phyloP scores from a whole-genome alignment of 1,140 invertebrate species.

The Atopsyche davidsoni region DNA sequence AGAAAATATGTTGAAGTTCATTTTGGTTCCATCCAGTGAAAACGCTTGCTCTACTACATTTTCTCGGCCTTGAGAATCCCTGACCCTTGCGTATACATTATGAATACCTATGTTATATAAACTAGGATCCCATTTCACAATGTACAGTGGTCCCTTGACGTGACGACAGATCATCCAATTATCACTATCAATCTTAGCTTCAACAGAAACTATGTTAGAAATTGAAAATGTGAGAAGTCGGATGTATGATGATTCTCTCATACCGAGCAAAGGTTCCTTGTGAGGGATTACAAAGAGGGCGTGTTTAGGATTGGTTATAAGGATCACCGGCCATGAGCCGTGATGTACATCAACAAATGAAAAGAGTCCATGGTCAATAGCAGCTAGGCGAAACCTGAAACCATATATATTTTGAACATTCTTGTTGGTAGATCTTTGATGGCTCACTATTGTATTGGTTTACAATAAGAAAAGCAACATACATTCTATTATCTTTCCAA shows the following conservation, averaged over 20 bases:
- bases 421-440: not conserved
- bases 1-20: conserved; percentile 60
- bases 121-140: conserved; percentile 62
- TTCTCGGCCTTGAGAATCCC: conserved; percentile 56
- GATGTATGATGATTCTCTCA: conserved; percentile 71
- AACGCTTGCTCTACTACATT: conserved; percentile 62
- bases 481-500: conserved; percentile 90
- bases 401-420: conserved; percentile 8
- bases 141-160: conserved; percentile 65
- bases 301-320: conserved; percentile 88
- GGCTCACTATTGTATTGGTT: no score
- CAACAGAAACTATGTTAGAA: conserved; percentile 54
- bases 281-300: conserved; percentile 63
- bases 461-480: conserved; percentile 36
- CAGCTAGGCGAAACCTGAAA: conserved; percentile 69
- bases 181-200: conserved; percentile 59
- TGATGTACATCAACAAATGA: conserved; percentile 80
- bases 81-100: conserved; percentile 57
- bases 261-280: conserved; percentile 66
- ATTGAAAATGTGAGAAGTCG: conserved; percentile 72
- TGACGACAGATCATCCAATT: conserved; percentile 57
- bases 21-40: conserved; percentile 65
- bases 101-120: conserved; percentile 63
- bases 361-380: conserved; percentile 83
- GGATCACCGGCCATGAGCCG: conserved; percentile 71